These are phyloP conservation scores for Gobiocypris rarus DNA, from an alignment of 2,113 vertebrate species.

Conservation along the genomic window DNA sequence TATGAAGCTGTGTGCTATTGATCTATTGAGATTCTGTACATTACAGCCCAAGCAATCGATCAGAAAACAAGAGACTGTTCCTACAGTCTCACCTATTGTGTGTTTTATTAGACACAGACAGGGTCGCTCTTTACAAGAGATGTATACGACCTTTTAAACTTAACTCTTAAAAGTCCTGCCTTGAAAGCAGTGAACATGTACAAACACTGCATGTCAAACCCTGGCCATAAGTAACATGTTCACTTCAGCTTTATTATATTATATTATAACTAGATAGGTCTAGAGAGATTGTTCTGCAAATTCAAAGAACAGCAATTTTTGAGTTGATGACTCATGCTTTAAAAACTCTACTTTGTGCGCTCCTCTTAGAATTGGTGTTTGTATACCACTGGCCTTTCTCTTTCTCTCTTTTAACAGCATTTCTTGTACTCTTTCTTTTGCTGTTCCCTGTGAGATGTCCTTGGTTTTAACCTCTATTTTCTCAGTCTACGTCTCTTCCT, in stretches of 20 bases:
- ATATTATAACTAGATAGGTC: neutral
- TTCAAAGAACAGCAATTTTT: slow-evolving; percentile 57
- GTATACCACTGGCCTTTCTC: neutral
- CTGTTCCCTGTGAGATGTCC: slow-evolving; percentile 48
- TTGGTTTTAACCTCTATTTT: slow-evolving; percentile 54
- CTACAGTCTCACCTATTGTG: slow-evolving; percentile 1
- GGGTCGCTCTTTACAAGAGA: neutral
- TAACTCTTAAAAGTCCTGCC: slow-evolving; percentile 57
- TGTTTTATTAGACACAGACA: neutral
- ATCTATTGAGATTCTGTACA: slow-evolving; percentile 29
- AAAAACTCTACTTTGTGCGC: neutral
- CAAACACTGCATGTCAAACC: neutral
- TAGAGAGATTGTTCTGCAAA: neutral
- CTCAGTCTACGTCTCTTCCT: slow-evolving; percentile 31
- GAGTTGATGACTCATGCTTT: slow-evolving; percentile 45
- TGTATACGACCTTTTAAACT: slow-evolving; percentile 2
- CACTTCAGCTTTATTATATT: neutral
- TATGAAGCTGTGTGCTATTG: slow-evolving; percentile 6
- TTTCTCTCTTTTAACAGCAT: slow-evolving; percentile 14
- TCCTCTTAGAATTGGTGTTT: neutral
- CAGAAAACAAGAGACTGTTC: neutral
- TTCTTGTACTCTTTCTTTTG: slow-evolving; percentile 34
- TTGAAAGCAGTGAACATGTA: slow-evolving; percentile 30
- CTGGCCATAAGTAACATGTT: neutral
- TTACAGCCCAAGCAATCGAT: slow-evolving; percentile 14